Base-by-base conservation (phyloP, 2,888 invertebrate species). In the Ischnus inquisitorius region DNA sequence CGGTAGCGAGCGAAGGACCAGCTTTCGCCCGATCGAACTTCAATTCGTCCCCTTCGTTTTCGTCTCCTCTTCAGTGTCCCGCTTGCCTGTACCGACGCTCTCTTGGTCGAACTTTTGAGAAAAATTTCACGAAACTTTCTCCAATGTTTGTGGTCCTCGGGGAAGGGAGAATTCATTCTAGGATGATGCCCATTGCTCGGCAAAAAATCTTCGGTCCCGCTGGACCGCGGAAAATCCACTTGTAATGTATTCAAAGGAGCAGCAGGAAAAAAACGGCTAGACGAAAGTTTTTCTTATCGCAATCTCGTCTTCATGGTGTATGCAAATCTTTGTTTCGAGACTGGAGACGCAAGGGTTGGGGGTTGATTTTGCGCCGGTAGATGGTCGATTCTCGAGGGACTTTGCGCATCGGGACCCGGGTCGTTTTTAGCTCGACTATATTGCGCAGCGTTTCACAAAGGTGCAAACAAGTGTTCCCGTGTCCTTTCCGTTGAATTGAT, bases 231-330 rank as follows among this genome's bases (percentile, higher is more conserved):
- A 34, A 34, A 10, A 57, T 57, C 25, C 41, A 48, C 60, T 69
- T 69, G 25, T 39, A 51, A 51, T 22, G 69, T 62, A 68, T 69
- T 8, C 39, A 14, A 25, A 34, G 22, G 39, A 48, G 28, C n/a
- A n/a, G 68, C n/a, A 43, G 46, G 60, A 64, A 72, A 72, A 83
- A 75, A 68, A 25, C n/a, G 57, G 60, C 62, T 39, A n/a, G n/a
- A 68, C 54, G 41, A 80, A 79, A 77, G 34, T 80, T 80, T 80
- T 43, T 39, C 67, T 65, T 77, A 71, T 68, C 57, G 39, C 48
- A n/a, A 5, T 3, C 25, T 48, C 57, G n/a, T 43, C 60, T 60
- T 19, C 57, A 39, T 19, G 19, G 19, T 51, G 19, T 54, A 54
- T 12, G 19, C 6, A 5, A 68, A 28, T 51, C 34, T 68, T 48